Evolutionary conservation across 2,797 vertebrate genomes (phyloP).

Genomic region (Sebastes flavidus): DNA sequence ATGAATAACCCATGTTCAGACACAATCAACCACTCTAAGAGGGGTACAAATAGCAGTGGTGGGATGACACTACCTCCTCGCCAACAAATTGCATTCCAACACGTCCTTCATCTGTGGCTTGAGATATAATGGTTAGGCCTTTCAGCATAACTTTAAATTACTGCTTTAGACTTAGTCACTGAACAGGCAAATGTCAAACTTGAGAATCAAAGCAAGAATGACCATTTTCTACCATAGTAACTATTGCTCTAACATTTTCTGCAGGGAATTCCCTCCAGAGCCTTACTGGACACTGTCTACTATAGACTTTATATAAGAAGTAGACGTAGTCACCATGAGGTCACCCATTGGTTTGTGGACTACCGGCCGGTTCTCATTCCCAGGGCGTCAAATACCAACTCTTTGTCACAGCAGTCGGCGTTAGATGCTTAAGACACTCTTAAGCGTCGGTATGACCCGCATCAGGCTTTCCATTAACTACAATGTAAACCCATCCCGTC

Average conservation of each 20-base stretch:
- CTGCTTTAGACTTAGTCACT: not conserved
- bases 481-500: too few relatives aligned
- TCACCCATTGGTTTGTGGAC: too few relatives aligned
- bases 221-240: conserved; percentile 3
- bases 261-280: not conserved
- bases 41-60: conserved; percentile 18
- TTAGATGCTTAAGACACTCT: too few relatives aligned
- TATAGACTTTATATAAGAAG: too few relatives aligned
- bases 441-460: too few relatives aligned
- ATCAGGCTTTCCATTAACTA: too few relatives aligned
- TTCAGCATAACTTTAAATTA: not conserved
- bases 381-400: too few relatives aligned
- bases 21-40: conserved; percentile 46
- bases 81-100: conserved; percentile 31
- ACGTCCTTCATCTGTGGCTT: conserved; percentile 9
- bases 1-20: conserved; percentile 56
- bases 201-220: conserved; percentile 1
- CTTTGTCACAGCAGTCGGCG: too few relatives aligned
- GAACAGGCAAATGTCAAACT: not conserved
- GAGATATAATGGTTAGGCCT: conserved; percentile 13
- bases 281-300: not conserved
- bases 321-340: too few relatives aligned
- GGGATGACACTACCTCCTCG: conserved; percentile 28
- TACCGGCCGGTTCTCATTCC: too few relatives aligned
- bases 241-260: not conserved